Evolutionary conservation across 2,888 invertebrate genomes (phyloP).

Genomic region (Clusia tigrina): DNA sequence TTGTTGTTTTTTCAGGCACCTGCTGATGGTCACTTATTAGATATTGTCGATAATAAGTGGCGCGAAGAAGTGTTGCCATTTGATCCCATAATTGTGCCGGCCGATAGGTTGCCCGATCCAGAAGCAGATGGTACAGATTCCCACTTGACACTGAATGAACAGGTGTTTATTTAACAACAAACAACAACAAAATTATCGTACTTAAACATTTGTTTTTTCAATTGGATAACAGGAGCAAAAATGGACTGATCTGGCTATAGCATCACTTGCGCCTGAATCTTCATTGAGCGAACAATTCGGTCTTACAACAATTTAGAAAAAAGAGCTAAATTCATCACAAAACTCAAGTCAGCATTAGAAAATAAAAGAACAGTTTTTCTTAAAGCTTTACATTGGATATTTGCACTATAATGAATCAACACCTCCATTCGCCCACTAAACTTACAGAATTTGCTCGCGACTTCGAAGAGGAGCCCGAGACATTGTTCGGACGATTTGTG

Average conservation of each 20-base stretch:
- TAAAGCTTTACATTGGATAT: constrained; percentile 22
- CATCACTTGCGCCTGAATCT: constrained; percentile 61
- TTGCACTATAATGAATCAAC: constrained; percentile 66
- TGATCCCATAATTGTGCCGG: constrained; percentile 86
- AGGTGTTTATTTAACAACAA: constrained; percentile 67
- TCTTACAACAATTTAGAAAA: constrained; percentile 56
- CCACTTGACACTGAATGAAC: constrained; percentile 87
- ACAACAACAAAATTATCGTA: neutral
- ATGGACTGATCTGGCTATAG: constrained; percentile 71
- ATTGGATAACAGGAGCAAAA: constrained; percentile 68
- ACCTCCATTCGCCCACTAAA: constrained; percentile 72
- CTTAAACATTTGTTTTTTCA: constrained; percentile 8
- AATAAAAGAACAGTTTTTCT: constrained; percentile 23
- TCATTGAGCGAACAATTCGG: constrained; percentile 62
- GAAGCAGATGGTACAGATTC: constrained; percentile 93
- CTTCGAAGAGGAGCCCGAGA: constrained; percentile 63
- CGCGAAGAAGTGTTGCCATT: constrained; percentile 81
- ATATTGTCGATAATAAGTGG: constrained; percentile 81
- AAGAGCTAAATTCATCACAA: constrained; percentile 32
- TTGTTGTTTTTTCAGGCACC: constrained; percentile 48
- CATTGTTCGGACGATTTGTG: constrained; percentile 62
- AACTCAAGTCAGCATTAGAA: constrained; percentile 29
- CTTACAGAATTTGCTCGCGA: constrained; percentile 78
- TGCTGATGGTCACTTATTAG: constrained; percentile 62
- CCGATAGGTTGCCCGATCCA: constrained; percentile 89